Evolutionary conservation across 2,797 vertebrate genomes (phyloP).

Genomic region (Morus bassanus): DNA sequence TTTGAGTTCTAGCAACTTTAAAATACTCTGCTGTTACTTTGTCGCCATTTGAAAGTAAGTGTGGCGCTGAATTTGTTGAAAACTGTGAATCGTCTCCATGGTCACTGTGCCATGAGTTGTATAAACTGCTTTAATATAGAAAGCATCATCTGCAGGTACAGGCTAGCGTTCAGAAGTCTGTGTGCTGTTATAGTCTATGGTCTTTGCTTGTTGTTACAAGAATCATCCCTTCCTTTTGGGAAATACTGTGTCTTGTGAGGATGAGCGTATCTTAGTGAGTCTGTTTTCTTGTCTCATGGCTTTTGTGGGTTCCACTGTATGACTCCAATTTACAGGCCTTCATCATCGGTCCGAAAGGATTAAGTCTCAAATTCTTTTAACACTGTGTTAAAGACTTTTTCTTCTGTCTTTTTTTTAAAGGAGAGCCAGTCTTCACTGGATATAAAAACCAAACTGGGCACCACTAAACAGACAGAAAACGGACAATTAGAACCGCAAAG

Average conservation of each 20-base stretch:
- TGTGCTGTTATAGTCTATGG: slow-evolving; percentile 25
- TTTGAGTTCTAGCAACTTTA: not conserved
- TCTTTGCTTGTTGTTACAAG: slow-evolving; percentile 12
- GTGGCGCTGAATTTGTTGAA: not conserved
- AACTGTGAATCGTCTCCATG: not conserved
- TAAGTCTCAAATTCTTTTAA: not conserved
- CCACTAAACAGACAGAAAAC: slow-evolving; percentile 86
- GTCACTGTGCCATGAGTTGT: not conserved
- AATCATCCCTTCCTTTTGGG: not conserved
- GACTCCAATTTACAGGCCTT: not conserved
- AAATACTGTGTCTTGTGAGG: not conserved
- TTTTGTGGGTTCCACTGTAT: not conserved
- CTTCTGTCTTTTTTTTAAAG: slow-evolving; percentile 69
- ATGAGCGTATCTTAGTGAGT: not conserved
- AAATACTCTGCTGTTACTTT: not conserved
- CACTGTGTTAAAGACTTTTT: not conserved
- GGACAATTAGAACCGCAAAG: slow-evolving; percentile 87
- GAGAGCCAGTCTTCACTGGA: slow-evolving; percentile 91
- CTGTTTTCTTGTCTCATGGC: slow-evolving; percentile 26
- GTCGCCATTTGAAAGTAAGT: not conserved
- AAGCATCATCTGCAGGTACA: not conserved
- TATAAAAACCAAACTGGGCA: slow-evolving; percentile 88
- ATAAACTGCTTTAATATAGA: not conserved
- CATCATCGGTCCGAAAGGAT: not conserved
- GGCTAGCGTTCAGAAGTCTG: not conserved